These are phyloP conservation scores for Chrysolina americana DNA, from an alignment of 2,888 invertebrate genomes.

Conservation along the genomic window DNA sequence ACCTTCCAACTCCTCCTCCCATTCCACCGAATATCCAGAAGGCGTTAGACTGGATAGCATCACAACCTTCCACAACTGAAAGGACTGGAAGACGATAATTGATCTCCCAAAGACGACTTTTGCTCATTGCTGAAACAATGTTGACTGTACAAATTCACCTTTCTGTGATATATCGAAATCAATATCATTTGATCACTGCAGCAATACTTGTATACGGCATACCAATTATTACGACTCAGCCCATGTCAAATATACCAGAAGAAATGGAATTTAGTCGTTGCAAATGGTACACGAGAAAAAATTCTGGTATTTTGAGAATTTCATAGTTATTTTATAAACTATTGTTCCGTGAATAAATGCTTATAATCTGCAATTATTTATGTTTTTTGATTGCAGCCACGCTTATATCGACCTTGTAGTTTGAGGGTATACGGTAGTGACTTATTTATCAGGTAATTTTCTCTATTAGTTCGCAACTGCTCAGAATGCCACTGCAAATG, in stretches of 20 bases:
- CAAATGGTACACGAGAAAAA: slow-evolving; percentile 16
- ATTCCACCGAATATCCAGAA: slow-evolving; percentile 82
- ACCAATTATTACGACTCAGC: slow-evolving; percentile 25
- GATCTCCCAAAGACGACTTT: background rate
- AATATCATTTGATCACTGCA: slow-evolving; percentile 8
- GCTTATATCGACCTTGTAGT: too few relatives aligned
- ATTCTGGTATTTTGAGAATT: slow-evolving; percentile 33
- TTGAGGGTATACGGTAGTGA: too few relatives aligned
- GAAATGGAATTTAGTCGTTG: slow-evolving; percentile 14
- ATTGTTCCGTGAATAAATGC: slow-evolving; percentile 39
- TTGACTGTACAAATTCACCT: slow-evolving; percentile 25
- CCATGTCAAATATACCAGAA: slow-evolving; percentile 22
- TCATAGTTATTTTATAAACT: slow-evolving; percentile 36
- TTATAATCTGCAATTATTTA: slow-evolving; percentile 35
- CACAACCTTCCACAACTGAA: slow-evolving; percentile 73
- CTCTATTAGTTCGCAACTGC: too few relatives aligned
- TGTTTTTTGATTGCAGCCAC: background rate
- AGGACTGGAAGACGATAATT: slow-evolving; percentile 50
- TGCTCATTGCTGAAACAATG: slow-evolving; percentile 25
- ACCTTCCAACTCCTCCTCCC: slow-evolving; percentile 84
- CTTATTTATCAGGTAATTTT: too few relatives aligned
- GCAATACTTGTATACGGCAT: slow-evolving; percentile 26
- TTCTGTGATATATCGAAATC: slow-evolving; percentile 33
- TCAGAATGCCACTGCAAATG: too few relatives aligned
- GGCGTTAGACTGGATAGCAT: slow-evolving; percentile 80